A percentile compares a stretch with the other conserved stretches of the same genome.
Conservation (phyloP, 2,797 vertebrate species). For the Atherinosoma microstoma region DNA sequence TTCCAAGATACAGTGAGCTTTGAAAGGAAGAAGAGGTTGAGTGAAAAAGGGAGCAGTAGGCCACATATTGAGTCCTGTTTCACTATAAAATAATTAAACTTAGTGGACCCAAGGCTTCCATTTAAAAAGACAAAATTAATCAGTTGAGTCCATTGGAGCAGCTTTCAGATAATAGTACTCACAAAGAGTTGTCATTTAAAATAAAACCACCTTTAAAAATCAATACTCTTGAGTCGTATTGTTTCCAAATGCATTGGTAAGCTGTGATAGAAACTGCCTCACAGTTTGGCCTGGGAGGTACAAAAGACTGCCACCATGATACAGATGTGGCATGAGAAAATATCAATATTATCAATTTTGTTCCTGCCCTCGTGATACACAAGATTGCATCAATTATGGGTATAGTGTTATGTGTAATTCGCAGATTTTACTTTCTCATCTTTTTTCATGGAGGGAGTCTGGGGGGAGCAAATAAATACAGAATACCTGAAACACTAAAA, state of each 20-base stretch:
- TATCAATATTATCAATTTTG: constrained; percentile 6
- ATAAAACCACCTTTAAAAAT: constrained; percentile 70
- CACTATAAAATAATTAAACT: constrained; percentile 64
- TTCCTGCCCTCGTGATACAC: neutral
- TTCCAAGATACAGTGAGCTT: constrained; percentile 40
- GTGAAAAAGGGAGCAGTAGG: constrained; percentile 39
- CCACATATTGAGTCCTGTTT: constrained; percentile 66
- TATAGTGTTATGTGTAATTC: constrained; percentile 4
- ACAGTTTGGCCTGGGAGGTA: constrained; percentile 17
- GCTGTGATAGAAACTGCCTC: constrained; percentile 27
- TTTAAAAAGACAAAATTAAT: constrained; percentile 74
- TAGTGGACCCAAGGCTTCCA: constrained; percentile 45
- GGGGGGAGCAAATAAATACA: constrained; percentile 5
- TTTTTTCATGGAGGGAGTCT: neutral
- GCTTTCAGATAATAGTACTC: constrained; percentile 67
- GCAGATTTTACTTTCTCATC: neutral
- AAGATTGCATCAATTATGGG: constrained; percentile 6
- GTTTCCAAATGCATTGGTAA: constrained; percentile 41
- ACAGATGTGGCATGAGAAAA: constrained; percentile 16
- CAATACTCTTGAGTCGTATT: constrained; percentile 54
- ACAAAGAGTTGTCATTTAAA: constrained; percentile 64
- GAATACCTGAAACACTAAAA: neutral
- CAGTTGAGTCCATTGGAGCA: constrained; percentile 60
- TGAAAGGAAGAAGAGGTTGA: constrained; percentile 37
- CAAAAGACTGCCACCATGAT: constrained; percentile 39